Evolutionary conservation across 2,888 invertebrate genomes (phyloP).

Genomic region (Dermolepida albohirtum): DNA sequence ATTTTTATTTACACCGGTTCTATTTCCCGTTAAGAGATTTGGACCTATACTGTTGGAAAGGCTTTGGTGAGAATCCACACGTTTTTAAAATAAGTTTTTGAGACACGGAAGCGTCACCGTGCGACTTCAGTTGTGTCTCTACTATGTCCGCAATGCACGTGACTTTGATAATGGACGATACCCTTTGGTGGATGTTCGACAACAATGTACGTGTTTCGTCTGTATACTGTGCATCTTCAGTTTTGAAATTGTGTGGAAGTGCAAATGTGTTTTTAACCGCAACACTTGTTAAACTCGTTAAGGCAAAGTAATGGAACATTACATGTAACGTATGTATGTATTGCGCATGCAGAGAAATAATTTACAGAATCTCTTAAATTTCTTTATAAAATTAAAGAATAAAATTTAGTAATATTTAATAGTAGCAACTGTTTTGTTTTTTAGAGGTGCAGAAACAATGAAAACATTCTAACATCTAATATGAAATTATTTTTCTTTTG

Average conservation of each 20-base stretch:
- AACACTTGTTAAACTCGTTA: background rate
- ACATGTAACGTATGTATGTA: too few species aligned
- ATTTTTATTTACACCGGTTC: conserved; percentile 34
- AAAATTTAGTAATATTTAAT: too few species aligned
- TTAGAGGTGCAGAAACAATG: too few species aligned
- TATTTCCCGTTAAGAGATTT: conserved; percentile 24
- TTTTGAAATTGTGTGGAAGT: background rate
- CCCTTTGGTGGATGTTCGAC: conserved; percentile 27
- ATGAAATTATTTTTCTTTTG: too few species aligned
- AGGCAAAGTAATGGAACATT: background rate
- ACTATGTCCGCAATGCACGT: conserved; percentile 30
- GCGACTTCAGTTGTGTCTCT: conserved; percentile 9
- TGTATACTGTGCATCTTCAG: conserved; percentile 1
- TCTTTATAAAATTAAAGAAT: too few species aligned
- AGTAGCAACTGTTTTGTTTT: too few species aligned
- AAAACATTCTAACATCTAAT: too few species aligned
- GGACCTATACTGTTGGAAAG: background rate
- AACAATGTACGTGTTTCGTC: conserved; percentile 17
- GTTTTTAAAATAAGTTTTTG: background rate
- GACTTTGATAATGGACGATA: conserved; percentile 24
- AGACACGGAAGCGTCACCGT: background rate
- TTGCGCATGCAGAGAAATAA: too few species aligned
- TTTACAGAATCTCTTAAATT: too few species aligned
- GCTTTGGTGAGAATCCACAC: conserved; percentile 2
- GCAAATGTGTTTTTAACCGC: too few species aligned